These are phyloP conservation scores for Drosophila mojavensis DNA, from an alignment of 1,140 invertebrate genomes.

Conservation along the genomic window DNA sequence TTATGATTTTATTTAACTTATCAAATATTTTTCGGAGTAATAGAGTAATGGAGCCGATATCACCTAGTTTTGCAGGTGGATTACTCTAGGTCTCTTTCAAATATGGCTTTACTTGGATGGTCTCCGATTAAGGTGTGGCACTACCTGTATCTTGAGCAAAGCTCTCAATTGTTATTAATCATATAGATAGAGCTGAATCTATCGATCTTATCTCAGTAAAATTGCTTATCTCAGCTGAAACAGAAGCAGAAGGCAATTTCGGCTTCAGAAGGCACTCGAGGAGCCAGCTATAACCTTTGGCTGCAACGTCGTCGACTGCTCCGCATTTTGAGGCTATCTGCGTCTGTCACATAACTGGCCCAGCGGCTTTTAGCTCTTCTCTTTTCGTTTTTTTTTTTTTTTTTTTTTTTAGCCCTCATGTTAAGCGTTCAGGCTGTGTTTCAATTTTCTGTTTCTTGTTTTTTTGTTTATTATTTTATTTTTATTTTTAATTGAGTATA, in stretches of 20 bases:
- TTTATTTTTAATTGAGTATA: constrained; percentile 75
- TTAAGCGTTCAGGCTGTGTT: constrained; percentile 17
- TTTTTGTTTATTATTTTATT: constrained; percentile 9
- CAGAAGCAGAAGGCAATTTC: neutral
- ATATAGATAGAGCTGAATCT: neutral
- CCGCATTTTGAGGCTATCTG: constrained; percentile 19
- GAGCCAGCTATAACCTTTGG: constrained; percentile 19
- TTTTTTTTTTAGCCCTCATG: constrained; percentile 24
- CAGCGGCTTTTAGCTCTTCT: constrained; percentile 24
- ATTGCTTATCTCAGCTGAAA: neutral
- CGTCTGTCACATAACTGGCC: constrained; percentile 50
- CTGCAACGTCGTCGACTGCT: neutral
- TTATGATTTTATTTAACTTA: too few species aligned
- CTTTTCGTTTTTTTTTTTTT: too few species aligned
- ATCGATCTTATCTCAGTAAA: neutral
- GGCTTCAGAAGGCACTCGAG: too few species aligned
- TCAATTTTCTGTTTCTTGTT: neutral
- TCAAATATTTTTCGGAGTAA: too few species aligned
- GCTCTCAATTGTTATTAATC: too few species aligned
- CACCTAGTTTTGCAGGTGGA: too few species aligned
- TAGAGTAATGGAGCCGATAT: too few species aligned
- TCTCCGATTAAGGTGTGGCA: too few species aligned
- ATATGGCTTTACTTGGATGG: too few species aligned
- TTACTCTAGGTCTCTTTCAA: too few species aligned
- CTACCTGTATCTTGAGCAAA: too few species aligned